phyloP scores from a whole-genome alignment of 2,113 vertebrate genomes.

The Crotalus horridus region DNA sequence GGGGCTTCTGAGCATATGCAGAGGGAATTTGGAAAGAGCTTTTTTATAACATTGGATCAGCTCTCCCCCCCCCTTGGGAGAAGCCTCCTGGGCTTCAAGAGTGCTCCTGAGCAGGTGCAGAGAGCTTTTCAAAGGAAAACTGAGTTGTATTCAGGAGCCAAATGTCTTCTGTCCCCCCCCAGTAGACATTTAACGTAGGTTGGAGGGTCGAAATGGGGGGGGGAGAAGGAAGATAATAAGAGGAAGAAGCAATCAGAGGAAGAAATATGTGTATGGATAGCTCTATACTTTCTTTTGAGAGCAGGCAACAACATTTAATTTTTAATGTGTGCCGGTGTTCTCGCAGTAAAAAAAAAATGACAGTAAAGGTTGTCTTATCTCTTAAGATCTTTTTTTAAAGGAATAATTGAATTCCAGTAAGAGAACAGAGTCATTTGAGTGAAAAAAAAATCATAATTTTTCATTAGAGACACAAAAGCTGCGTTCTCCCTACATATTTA shows the following conservation, averaged over 20 bases:
- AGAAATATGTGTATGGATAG: no score
- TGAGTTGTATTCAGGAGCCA: background rate
- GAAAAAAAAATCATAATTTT: background rate
- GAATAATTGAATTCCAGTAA: background rate
- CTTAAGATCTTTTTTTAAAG: no score
- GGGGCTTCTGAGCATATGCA: background rate
- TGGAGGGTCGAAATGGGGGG: no score
- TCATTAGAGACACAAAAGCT: background rate
- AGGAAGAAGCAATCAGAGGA: no score
- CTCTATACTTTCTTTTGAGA: no score
- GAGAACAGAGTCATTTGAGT: background rate
- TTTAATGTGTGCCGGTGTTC: no score
- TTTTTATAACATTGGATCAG: background rate
- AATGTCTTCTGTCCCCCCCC: background rate
- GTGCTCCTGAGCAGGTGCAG: background rate
- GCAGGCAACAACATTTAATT: no score
- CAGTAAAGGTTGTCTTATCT: no score
- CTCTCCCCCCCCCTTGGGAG: no score
- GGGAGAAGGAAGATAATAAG: no score
- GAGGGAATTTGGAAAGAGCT: background rate
- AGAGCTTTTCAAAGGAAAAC: background rate
- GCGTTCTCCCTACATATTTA: background rate
- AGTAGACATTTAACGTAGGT: no score
- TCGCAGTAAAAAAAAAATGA: no score
- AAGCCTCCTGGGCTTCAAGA: background rate